Evolutionary conservation across 1,140 invertebrate genomes (phyloP).

Genomic region (Saxidomus purpurata): DNA sequence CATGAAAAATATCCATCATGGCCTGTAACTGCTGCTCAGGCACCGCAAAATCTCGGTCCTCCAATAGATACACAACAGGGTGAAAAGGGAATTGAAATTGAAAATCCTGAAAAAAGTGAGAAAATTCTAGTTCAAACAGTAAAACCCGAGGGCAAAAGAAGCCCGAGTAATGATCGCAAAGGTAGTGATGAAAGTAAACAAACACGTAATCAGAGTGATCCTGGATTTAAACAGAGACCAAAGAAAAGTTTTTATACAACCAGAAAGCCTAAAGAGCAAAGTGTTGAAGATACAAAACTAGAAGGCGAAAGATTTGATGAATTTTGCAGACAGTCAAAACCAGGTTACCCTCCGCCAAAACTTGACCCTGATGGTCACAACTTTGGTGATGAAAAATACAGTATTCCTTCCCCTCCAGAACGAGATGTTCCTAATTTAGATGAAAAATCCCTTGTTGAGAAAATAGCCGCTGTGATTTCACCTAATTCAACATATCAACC

Average conservation of each 20-base stretch:
- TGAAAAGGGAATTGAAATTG: slow-evolving; percentile 52
- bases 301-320: slow-evolving; percentile 77
- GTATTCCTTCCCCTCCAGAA: slow-evolving; percentile 92
- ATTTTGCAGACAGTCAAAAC: slow-evolving; percentile 84
- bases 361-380: slow-evolving; percentile 89
- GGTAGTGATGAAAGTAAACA: slow-evolving; percentile 74
- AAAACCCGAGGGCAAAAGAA: slow-evolving; percentile 68
- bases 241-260: slow-evolving; percentile 66
- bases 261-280: slow-evolving; percentile 44
- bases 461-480: slow-evolving; percentile 69
- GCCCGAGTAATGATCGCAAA: slow-evolving; percentile 75
- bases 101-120: slow-evolving; percentile 47
- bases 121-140: slow-evolving; percentile 23
- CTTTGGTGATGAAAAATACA: slow-evolving; percentile 91
- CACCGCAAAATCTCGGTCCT: slow-evolving; percentile 71
- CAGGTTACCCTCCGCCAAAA: slow-evolving; percentile 86
- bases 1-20: slow-evolving; percentile 94
- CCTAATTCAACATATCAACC: slow-evolving; percentile 52
- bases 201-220: slow-evolving; percentile 79
- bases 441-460: slow-evolving; percentile 70
- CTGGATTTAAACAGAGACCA: slow-evolving; percentile 82
- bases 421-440: slow-evolving; percentile 88
- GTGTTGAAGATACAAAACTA: slow-evolving; percentile 43
- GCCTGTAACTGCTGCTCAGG: slow-evolving; percentile 87
- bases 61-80: slow-evolving; percentile 66